Base-by-base conservation (phyloP, 2,888 invertebrate genomes). In the Lasioglossum leucozonium region DNA sequence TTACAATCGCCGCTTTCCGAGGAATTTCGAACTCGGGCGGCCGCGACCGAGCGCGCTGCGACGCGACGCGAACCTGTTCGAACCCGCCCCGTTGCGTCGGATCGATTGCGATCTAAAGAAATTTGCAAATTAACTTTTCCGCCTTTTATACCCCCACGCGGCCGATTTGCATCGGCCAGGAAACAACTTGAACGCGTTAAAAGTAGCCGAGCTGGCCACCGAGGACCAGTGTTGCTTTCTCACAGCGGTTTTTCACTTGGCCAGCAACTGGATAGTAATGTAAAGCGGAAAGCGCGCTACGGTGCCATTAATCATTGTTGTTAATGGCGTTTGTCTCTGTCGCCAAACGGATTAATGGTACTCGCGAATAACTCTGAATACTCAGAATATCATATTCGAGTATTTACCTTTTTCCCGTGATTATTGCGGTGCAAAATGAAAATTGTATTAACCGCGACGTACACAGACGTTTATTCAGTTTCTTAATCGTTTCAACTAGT, bases 11-110 rank as follows among this genome's bases (percentile, higher is more conserved):
- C 22, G 42, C 16, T 30, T 34, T 58, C 62, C 55, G 6, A n/a
- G 69, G 77, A 71, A 77, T 72, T 77, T 71, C 74, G 74, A 40
- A n/a, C n/a, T 2, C 55, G 13, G n/a, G n/a, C n/a, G n/a, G n/a
- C n/a, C n/a, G 40, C 65, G 26, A 4, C 34, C 34, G 18, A 34
- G 65, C 22, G 18, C 22, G 16, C 8, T 22, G 5, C n/a, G n/a
- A n/a, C n/a, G n/a, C n/a, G 30, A 34, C 37, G 37, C 3, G 65
- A 18, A 67, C 34, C 22, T 67, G 65, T 22, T 67, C 34, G 65
- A 37, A 67, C 30, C 16, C 22, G 0, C 18, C 55, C 18, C 55
- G 22, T 55, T 10, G 44, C 0, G 34, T 34, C 34, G 10, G 22
- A 8, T 8, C 65, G 65, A 67, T 67, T 37, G 18, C 37, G 40